Evolutionary conservation across 1,140 invertebrate genomes (phyloP).

Genomic region (Paracyclopina nana): DNA sequence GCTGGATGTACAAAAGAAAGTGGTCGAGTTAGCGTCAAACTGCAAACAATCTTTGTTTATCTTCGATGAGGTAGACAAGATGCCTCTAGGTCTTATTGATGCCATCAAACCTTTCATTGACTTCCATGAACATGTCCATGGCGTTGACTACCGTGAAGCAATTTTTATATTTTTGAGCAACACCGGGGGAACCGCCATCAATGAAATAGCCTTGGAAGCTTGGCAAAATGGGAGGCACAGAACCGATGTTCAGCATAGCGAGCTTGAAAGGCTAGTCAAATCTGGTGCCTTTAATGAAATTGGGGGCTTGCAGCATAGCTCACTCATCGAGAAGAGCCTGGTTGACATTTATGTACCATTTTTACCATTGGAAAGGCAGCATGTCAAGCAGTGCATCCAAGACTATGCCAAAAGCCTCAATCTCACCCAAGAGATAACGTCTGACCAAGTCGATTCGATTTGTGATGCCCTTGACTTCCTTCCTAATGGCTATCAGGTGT

Average conservation of each 20-base stretch:
- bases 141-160: slow-evolving; percentile 37
- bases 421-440: too few species aligned
- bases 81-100: slow-evolving; percentile 60
- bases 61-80: slow-evolving; percentile 93
- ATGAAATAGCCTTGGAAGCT: slow-evolving; percentile 36
- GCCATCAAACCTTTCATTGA: slow-evolving; percentile 68
- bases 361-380: slow-evolving; percentile 62
- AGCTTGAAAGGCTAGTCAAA: slow-evolving; percentile 53
- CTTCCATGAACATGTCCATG: slow-evolving; percentile 40
- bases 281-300: slow-evolving; percentile 47
- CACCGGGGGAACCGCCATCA: slow-evolving; percentile 49
- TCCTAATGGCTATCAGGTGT: too few species aligned
- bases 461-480: too few species aligned
- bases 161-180: slow-evolving; percentile 86
- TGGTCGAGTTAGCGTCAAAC: too few species aligned
- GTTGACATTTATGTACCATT: slow-evolving; percentile 88
- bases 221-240: slow-evolving; percentile 42
- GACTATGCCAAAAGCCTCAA: too few species aligned
- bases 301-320: slow-evolving; percentile 57
- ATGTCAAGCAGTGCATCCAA: slow-evolving; percentile 48
- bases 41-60: slow-evolving; percentile 69
- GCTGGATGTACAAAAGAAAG: too few species aligned
- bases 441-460: too few species aligned
- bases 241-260: slow-evolving; percentile 40
- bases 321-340: slow-evolving; percentile 54